Base-by-base conservation (phyloP, 2,113 vertebrate genomes). In the Poeciliopsis prolifica region DNA sequence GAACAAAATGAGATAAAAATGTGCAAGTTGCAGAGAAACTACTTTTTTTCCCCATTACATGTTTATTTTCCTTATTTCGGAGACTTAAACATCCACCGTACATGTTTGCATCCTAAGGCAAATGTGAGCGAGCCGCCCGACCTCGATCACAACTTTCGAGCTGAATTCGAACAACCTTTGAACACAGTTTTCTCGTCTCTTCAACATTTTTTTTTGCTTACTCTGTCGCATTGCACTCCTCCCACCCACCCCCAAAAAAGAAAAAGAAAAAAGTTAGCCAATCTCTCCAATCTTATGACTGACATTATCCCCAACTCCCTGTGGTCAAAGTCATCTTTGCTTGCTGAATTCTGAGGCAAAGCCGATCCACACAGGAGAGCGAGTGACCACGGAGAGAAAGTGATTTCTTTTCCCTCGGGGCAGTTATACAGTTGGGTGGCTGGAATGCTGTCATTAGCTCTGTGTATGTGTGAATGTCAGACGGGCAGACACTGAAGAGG, bases 381-480 rank as follows among this genome's bases (percentile, higher is more conserved):
- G 51, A 62, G 73, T 74, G 77, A 70, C 81, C 79, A 69, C 44
- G 75, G 75, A 65, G 82, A 40, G 70, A 67, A 75, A 80, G 77
- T 79, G 48, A 76, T 81, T 84, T 80, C 70, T 74, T 31, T 72
- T 80, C 81, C 84, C 68, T 64, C 69, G 29, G 79, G 86, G 81
- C 82, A 68, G 70, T 87, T 82, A 78, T 85, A 72, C 84, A 82
- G 82, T 74, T 61, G 81, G 81, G 83, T 67, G 82, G 78, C 77
- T 79, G 73, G 82, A 83, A 86, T 79, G 81, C 86, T 83, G 86
- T 86, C 86, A 86, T 89, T 86, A 91, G 86, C 83, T 79, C 64
- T 86, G 84, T 80, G 81, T 87, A 83, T 83, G 87, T 88, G 85
- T 83, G 84, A 90, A 89, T 88, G 90, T 89, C 86, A 87, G 85